phyloP scores from a whole-genome alignment of 2,797 vertebrate genomes.

The Melanotaenia trifasciata region DNA sequence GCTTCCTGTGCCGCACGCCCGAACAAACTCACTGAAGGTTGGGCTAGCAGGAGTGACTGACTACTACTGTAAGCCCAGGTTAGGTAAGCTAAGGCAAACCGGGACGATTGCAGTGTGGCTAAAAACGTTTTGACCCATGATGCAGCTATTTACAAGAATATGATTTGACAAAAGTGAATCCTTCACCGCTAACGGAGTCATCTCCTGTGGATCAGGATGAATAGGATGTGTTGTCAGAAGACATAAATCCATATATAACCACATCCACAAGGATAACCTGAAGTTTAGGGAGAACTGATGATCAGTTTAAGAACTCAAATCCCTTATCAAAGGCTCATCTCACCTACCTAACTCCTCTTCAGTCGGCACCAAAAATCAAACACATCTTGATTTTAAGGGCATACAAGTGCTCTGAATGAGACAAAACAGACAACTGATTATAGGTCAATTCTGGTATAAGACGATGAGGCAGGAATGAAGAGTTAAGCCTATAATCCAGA shows the following conservation, averaged over 20 bases:
- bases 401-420: conserved; percentile 41
- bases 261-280: conserved; percentile 50
- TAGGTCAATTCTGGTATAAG: conserved; percentile 56
- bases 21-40: conserved; percentile 80
- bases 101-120: conserved; percentile 83
- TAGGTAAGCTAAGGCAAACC: conserved; percentile 90
- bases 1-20: conserved; percentile 82
- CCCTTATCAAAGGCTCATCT: conserved; percentile 28
- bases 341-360: conserved; percentile 55
- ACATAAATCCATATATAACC: conserved; percentile 46
- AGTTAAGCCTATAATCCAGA: conserved; percentile 63
- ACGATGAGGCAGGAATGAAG: conserved; percentile 71
- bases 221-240: conserved; percentile 38
- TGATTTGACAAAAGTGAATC: conserved; percentile 41
- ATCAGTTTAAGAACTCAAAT: conserved; percentile 45
- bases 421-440: conserved; percentile 46
- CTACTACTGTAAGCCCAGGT: conserved; percentile 83
- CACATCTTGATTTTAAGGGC: conserved; percentile 42
- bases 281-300: conserved; percentile 23
- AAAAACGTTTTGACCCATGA: conserved; percentile 63
- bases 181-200: conserved; percentile 43
- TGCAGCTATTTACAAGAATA: conserved; percentile 73
- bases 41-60: conserved; percentile 83
- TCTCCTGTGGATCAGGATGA: conserved; percentile 48
- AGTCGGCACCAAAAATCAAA: conserved; percentile 68